Conservation (phyloP, 1,140 invertebrate species). For the Pseudomyrmex pallidus region DNA sequence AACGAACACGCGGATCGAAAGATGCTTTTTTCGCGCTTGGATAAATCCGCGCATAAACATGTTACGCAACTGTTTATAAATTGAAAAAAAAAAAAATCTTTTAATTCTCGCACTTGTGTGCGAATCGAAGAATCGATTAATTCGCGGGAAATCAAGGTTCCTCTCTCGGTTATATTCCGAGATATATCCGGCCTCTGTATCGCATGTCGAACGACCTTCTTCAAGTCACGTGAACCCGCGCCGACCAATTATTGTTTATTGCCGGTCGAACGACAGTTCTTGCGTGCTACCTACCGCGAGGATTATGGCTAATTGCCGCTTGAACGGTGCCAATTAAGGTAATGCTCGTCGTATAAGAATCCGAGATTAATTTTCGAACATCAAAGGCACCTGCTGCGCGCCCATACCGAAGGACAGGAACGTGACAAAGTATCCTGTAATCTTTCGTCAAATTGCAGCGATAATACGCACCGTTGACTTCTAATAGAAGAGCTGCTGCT, state of each 20-base stretch:
- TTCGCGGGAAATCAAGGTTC: not conserved
- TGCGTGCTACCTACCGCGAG: not conserved
- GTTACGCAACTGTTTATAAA: no score
- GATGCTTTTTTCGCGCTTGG: no score
- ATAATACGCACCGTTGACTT: not conserved
- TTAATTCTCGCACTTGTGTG: not conserved
- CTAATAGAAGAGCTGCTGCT: no score
- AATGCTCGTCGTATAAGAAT: conserved; percentile 38
- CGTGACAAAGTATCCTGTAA: not conserved
- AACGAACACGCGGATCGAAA: no score
- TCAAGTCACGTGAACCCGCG: conserved; percentile 8
- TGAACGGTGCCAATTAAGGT: conserved; percentile 35
- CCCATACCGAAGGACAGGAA: not conserved
- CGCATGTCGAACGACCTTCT: conserved; percentile 13
- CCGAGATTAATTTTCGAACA: conserved; percentile 8
- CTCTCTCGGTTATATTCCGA: not conserved
- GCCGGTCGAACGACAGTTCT: conserved; percentile 31
- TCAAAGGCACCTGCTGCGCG: not conserved
- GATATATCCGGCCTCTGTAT: conserved; percentile 2
- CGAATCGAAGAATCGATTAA: conserved; percentile 3
- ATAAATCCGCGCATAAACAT: no score
- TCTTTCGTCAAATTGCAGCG: not conserved
- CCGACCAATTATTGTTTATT: conserved; percentile 49
- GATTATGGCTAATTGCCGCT: conserved; percentile 37
- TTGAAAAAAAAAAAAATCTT: not conserved